Conservation (phyloP, 2,888 invertebrate genomes). For the Platycnemis pennipes region DNA sequence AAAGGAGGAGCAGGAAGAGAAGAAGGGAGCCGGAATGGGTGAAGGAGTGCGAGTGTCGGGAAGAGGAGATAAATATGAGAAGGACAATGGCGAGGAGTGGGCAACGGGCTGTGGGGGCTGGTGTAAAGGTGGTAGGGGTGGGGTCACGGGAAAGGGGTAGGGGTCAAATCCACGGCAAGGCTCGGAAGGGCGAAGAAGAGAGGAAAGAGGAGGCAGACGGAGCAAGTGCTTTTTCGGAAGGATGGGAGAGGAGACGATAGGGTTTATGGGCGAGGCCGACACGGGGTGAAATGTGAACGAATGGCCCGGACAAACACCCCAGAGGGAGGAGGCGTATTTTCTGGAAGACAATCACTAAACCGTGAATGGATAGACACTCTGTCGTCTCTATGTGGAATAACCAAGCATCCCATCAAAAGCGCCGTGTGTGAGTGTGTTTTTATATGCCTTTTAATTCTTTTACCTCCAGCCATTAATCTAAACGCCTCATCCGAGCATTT, state of each 20-base stretch:
- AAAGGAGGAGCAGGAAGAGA: neutral
- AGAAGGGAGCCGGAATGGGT: neutral
- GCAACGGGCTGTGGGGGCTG: no score
- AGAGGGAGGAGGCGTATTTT: neutral
- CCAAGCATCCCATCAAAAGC: neutral
- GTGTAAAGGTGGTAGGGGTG: no score
- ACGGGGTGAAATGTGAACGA: neutral
- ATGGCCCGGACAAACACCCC: neutral
- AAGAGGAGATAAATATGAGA: constrained; percentile 17
- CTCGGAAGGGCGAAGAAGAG: neutral
- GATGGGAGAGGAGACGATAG: neutral
- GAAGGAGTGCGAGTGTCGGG: neutral
- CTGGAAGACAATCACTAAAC: neutral
- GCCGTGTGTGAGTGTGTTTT: no score
- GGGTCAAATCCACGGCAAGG: neutral
- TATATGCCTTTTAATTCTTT: no score
- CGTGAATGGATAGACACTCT: neutral
- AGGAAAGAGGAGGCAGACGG: neutral
- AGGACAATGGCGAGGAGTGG: neutral
- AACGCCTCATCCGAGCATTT: no score
- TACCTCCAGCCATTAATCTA: no score
- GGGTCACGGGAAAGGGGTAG: neutral
- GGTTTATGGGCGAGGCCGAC: neutral
- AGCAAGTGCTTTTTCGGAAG: neutral
- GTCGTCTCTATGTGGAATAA: neutral